Conservation (phyloP, 2,113 vertebrate genomes). For the Aegithalos caudatus region DNA sequence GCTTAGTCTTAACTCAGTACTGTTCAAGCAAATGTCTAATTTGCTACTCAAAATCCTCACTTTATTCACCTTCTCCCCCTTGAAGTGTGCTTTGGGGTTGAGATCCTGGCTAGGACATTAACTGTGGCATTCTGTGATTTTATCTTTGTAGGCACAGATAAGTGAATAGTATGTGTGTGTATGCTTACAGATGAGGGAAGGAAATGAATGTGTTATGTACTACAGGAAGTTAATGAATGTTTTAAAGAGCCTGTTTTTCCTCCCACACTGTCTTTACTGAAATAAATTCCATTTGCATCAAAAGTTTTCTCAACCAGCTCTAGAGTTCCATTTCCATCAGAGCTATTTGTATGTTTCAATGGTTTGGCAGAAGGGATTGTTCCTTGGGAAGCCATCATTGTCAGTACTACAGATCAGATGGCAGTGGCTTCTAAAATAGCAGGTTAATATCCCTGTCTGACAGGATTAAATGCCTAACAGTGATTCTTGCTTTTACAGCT, state of each 20-base stretch:
- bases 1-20: background rate
- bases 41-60: background rate
- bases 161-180: background rate
- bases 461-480: slow-evolving; percentile 62
- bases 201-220: background rate
- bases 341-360: background rate
- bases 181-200: background rate
- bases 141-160: background rate
- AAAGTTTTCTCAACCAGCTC: background rate
- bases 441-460: slow-evolving; percentile 62
- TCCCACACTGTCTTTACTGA: background rate
- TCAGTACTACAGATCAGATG: slow-evolving; percentile 40
- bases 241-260: background rate
- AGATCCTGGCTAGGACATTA: background rate
- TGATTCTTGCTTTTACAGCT: slow-evolving; percentile 58
- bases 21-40: background rate
- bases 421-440: slow-evolving; percentile 56
- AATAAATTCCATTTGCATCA: slow-evolving; percentile 1
- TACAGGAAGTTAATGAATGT: background rate
- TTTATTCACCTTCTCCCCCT: background rate
- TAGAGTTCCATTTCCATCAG: background rate
- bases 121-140: background rate
- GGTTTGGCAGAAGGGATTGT: slow-evolving; percentile 31
- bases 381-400: slow-evolving; percentile 33
- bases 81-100: background rate